phyloP scores from a whole-genome alignment of 2,888 invertebrate genomes.

The Melieria crassipennis region DNA sequence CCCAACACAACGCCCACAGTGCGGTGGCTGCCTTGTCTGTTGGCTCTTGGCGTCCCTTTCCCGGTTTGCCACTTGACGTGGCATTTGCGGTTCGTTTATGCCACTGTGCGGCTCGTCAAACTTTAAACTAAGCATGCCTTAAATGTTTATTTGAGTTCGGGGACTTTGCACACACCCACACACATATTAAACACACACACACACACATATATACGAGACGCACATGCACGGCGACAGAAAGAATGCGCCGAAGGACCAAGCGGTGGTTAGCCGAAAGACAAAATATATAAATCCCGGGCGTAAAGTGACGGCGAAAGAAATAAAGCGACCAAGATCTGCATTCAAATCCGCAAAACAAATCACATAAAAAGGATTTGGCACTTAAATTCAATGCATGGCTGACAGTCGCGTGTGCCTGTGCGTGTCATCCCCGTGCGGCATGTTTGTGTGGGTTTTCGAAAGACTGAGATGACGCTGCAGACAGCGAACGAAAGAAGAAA shows the following conservation, averaged over 20 bases:
- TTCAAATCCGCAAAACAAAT: constrained; percentile 22
- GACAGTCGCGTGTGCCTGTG: background rate
- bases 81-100: constrained; percentile 5
- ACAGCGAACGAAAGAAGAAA: too few species aligned
- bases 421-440: too few species aligned
- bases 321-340: constrained; percentile 8
- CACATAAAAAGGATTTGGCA: constrained; percentile 22
- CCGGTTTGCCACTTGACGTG: background rate
- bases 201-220: too few species aligned
- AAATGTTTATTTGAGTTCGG: constrained; percentile 29
- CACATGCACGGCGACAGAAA: too few species aligned
- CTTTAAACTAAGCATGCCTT: constrained; percentile 27
- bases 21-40: too few species aligned
- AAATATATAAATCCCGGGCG: constrained; percentile 15
- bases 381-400: background rate
- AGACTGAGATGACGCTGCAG: too few species aligned
- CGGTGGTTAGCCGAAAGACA: background rate
- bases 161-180: background rate
- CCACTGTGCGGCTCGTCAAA: constrained; percentile 17
- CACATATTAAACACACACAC: too few species aligned
- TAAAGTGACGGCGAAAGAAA: constrained; percentile 10
- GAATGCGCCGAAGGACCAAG: background rate
- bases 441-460: too few species aligned
- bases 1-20: background rate
- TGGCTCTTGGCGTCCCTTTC: too few species aligned